phyloP scores from a whole-genome alignment of 2,797 vertebrate species.

The Ibycter americanus region DNA sequence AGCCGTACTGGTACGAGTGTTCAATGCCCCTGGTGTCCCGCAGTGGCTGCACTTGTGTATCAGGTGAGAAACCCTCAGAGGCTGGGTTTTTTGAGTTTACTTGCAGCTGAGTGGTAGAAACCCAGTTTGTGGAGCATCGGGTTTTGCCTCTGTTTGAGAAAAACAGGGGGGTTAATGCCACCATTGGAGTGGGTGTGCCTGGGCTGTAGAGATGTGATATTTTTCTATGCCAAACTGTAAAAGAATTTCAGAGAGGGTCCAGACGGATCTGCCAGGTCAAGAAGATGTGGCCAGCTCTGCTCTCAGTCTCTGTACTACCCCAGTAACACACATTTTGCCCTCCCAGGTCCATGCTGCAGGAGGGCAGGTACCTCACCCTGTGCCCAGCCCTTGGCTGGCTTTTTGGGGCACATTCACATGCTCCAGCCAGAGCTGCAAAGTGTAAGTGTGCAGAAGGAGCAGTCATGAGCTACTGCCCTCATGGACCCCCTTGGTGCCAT shows the following conservation, averaged over 20 bases:
- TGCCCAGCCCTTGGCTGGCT: neutral
- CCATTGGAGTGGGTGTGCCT: neutral
- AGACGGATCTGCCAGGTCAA: neutral
- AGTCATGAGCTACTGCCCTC: neutral
- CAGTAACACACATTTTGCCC: fast-evolving
- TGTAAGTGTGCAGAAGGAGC: neutral
- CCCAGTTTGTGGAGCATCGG: neutral
- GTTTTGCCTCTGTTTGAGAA: neutral
- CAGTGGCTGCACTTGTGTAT: neutral
- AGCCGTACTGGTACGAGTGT: neutral
- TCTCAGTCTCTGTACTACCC: neutral
- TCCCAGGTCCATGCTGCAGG: neutral
- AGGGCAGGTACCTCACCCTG: neutral
- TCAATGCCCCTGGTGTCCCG: neutral
- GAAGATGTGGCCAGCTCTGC: neutral
- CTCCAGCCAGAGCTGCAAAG: too few relatives aligned
- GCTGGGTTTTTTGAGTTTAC: neutral
- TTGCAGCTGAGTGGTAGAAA: neutral
- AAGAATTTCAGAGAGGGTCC: neutral
- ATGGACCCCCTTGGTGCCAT: fast-evolving
- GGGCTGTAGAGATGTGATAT: neutral
- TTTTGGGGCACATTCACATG: neutral
- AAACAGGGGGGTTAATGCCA: neutral
- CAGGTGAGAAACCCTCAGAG: neutral
- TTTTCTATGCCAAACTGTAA: neutral